Evolutionary conservation across 2,888 invertebrate species (phyloP), one percentile per base, ranked within the genome.

Genomic region (Notodonta dromedarius): DNA sequence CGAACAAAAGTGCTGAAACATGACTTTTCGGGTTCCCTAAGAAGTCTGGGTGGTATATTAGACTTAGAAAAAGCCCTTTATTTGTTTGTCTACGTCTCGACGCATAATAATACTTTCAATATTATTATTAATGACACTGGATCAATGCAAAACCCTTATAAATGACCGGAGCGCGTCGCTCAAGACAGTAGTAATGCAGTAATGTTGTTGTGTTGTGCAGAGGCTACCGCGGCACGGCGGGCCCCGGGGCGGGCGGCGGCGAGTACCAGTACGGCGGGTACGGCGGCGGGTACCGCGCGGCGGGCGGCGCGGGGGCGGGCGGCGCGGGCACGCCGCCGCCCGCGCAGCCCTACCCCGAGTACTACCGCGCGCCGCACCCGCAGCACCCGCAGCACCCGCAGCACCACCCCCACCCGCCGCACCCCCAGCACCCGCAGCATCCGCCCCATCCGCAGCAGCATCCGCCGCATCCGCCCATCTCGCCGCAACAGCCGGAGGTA

Each of bases 191-290:
- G 42, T 42, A 46, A 46, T n/a, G 42, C 42, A 46, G 44, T 13
- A n/a, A 5, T n/a, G 46, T 46, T 5, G 9, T 13, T 13, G 13
- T n/a, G 46, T n/a, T 5, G 40, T 57, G 51, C 83, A 89, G 90
- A 77, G 88, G 88, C 61, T 89, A 89, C 82, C 85, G 87, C 57
- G 80, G 77, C 57, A 80, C 71, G 59, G 59, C 50, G 35, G 59
- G 48, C 59, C 67, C 57, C 50, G 67, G 39, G 63, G 62, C 61
- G 35, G 71, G 74, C 71, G 79, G 80, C 75, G 84, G 84, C 67
- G 87, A 88, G 68, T 84, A 85, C 80, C 86, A 87, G 79, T 90
- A 90, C 87, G 88, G 87, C 73, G 87, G 94, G 87, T 89, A 94
- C 94, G 84, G 90, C 73, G 86, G 84, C 80, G 86, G 86, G 65